Evolutionary conservation across 2,797 vertebrate species (phyloP), one percentile per base, ranked within the genome.

Genomic region (Lagodon rhomboides): DNA sequence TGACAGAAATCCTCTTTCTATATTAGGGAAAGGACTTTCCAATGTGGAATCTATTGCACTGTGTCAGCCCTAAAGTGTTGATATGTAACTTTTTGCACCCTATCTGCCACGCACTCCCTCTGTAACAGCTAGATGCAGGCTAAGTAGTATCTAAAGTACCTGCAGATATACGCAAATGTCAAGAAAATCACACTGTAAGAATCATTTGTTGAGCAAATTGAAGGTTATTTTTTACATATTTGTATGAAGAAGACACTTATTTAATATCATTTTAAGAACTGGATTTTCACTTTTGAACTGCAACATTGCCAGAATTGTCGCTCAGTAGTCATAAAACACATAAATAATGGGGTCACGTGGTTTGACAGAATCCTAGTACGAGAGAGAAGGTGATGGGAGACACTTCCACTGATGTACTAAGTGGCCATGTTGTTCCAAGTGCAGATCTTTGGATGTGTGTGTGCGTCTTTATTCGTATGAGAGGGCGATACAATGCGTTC

Each of bases 371-470:
- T 56, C 65, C 49, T 23, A 38, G 25, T 63, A 22, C 61, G 44
- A 61, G 30, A 77, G 47, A 54, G 55, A 12, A 23, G 12, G 62
- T 51, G 46, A 82, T 43, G 17, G 13, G 12, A 65, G 9, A 68
- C 51, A 59, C 38, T 46, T 44, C 63, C 51, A 23, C 62, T 75
- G 55, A 46, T 67, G 51, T 6, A 51, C 60, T 77, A 77, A 88
- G 75, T 79, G 43, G 66, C 54, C 68, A 27, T 56, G 70, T 76
- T 85, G 76, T 69, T 71, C n/a, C 47, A 43, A 49, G 56, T 67
- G 59, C 77, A 74, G 54, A 67, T 90, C 64, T 80, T 34, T 87
- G 53, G 80, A 50, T 86, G 61, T 80, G 25, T 73, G 51, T 73
- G 65, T 71, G 54, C 60, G 54, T 81, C 67, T 83, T 82, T 75